Base-by-base conservation (phyloP, 92 coral and sea anemone genomes). In the Anthopleura xanthogrammica region DNA sequence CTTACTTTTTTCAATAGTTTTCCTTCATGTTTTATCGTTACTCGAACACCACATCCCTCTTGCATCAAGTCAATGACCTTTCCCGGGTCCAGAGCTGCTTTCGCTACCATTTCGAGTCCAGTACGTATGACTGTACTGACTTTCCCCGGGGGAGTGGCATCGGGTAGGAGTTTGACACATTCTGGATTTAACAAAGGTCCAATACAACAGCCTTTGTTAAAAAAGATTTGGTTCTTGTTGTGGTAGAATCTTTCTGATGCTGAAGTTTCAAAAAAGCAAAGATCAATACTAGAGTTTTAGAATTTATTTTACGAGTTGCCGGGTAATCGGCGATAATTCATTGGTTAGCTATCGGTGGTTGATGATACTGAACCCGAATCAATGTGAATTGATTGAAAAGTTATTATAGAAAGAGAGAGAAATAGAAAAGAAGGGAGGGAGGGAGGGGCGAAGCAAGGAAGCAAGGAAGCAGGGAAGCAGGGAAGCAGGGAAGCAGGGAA, bases 191-290 rank as follows among this genome's bases (percentile, higher is more conserved):
- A 72, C 87, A 96, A 78, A 12, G 99, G 97, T 12, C 99, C 99
- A 85, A 89, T 90, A 85, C 99, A 96, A 76, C 99, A 96, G 75
- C 97, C 90, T 87, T 96, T 96, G 91, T 96, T 96, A 75, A 96
- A 94, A 89, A 92, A 96, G 17, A 96, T 96, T 88, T 94, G 99
- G 83, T 96, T 96, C 87, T 94, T 96, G 91, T 94, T 96, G 92
- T 96, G 99, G 83, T 96, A 96, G 83, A 96, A 96, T 23, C 99
- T 89, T 82, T 96, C 99, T 10, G 99, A 90, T 40, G 98, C 99
- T 96, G 72, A 80, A 71, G 66, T 77, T 11, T 9, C 7, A 62
- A 62, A 36, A 62, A n/a, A 62, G 70, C 10, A 62, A 12, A 68
- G 74, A 29, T 65, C 70, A 68, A 24, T 40, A 10, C 39, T 50